A percentile compares a stretch with the other conserved stretches of the same genome.
These are phyloP conservation scores for Spodoptera littoralis DNA, from an alignment of 2,888 invertebrate genomes.

Conservation along the genomic window DNA sequence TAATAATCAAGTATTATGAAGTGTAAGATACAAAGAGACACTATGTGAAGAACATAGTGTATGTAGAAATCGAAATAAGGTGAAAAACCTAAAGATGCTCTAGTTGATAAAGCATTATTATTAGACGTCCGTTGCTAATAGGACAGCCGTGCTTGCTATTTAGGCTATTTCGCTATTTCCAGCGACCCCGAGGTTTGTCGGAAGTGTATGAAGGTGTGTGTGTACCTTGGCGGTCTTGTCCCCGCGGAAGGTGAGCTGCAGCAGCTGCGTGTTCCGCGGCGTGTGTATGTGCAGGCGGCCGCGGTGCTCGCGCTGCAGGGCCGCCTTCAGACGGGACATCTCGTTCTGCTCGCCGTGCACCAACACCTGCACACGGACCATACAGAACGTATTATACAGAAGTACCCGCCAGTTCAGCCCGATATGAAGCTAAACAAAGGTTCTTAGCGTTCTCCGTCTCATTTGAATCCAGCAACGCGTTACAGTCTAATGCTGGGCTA, in stretches of 20 bases:
- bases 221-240: conserved; percentile 98
- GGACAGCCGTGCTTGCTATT: no score
- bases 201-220: neutral
- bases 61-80: no score
- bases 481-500: no score
- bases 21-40: neutral
- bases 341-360: conserved; percentile 99
- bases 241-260: conserved; percentile 97
- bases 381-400: neutral
- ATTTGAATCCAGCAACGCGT: no score
- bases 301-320: conserved; percentile 97
- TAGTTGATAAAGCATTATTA: no score
- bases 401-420: no score
- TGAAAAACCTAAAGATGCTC: no score
- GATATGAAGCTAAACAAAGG: no score
- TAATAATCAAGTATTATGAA: neutral
- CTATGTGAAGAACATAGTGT: no score
- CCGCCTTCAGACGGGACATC: conserved; percentile 98
- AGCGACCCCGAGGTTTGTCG: neutral
- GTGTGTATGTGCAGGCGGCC: conserved; percentile 97
- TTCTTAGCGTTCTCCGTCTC: no score
- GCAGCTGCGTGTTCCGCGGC: conserved; percentile 97
- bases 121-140: no score
- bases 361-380: conserved; percentile 89
- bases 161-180: no score